Conservation (phyloP, 2,797 vertebrate species). For the Sarcoramphus papa region DNA sequence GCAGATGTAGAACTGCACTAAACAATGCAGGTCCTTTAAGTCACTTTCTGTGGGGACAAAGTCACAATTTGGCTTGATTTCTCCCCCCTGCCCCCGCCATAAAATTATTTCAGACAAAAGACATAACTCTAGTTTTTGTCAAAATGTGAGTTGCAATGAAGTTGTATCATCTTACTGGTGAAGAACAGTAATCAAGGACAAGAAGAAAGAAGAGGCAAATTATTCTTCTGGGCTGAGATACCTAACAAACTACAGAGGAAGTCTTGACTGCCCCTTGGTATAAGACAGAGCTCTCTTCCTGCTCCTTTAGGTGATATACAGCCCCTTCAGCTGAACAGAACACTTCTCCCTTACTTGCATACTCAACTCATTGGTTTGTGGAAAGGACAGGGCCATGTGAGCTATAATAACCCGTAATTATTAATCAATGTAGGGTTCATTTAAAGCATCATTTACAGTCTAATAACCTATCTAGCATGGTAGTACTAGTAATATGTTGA, state of each 20-base stretch:
- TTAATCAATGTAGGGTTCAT: background rate
- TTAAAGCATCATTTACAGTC: background rate
- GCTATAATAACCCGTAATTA: background rate
- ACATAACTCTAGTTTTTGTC: background rate
- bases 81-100: background rate
- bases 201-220: background rate
- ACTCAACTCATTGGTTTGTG: background rate
- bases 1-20: background rate
- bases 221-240: background rate
- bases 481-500: background rate
- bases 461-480: background rate
- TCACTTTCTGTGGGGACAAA: background rate
- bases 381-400: background rate
- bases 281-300: background rate
- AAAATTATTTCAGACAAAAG: background rate
- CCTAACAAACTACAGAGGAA: background rate
- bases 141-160: background rate
- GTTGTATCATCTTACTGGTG: background rate
- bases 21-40: background rate
- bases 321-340: background rate
- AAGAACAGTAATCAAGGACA: background rate
- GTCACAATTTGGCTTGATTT: background rate
- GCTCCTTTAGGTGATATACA: background rate
- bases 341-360: background rate
- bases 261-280: background rate